A percentile compares a stretch with the other conserved stretches of the same genome.
These are phyloP conservation scores for Aplodontia rufa DNA, from an alignment of 2,113 vertebrate genomes.

Conservation along the genomic window DNA sequence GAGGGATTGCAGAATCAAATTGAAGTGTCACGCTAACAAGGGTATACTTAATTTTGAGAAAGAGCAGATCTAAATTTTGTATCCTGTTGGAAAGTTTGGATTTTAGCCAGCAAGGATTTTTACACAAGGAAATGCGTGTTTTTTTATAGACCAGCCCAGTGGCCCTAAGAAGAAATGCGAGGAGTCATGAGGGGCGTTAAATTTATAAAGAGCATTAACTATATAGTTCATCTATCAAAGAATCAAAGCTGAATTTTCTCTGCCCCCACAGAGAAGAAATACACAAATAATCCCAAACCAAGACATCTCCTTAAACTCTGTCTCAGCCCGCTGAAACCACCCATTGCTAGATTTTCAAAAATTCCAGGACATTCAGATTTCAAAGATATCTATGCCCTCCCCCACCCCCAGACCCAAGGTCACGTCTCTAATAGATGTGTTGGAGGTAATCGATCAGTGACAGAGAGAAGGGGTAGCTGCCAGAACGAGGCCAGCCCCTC, in stretches of 20 bases:
- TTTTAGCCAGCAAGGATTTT: conserved; percentile 18
- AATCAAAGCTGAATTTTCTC: neutral
- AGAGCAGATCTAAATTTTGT: neutral
- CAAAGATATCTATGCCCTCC: neutral
- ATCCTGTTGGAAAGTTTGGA: conserved; percentile 1
- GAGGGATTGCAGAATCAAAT: neutral
- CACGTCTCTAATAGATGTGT: neutral
- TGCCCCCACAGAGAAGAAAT: neutral
- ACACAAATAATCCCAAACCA: neutral
- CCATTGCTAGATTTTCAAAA: neutral
- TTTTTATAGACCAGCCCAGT: neutral
- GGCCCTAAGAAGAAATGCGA: neutral
- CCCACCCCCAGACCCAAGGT: neutral
- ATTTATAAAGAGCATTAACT: neutral
- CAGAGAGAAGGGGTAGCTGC: neutral
- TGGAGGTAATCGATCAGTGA: neutral
- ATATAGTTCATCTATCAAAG: neutral
- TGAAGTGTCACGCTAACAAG: neutral
- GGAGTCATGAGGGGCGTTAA: neutral
- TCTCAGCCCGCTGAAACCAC: neutral
- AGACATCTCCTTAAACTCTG: neutral
- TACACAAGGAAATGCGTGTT: neutral
- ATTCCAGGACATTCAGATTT: neutral
- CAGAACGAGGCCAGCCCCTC: neutral
- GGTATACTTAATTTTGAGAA: conserved; percentile 39